These are phyloP conservation scores for Watsonalla binaria DNA, from an alignment of 2,888 invertebrate genomes.

Conservation along the genomic window DNA sequence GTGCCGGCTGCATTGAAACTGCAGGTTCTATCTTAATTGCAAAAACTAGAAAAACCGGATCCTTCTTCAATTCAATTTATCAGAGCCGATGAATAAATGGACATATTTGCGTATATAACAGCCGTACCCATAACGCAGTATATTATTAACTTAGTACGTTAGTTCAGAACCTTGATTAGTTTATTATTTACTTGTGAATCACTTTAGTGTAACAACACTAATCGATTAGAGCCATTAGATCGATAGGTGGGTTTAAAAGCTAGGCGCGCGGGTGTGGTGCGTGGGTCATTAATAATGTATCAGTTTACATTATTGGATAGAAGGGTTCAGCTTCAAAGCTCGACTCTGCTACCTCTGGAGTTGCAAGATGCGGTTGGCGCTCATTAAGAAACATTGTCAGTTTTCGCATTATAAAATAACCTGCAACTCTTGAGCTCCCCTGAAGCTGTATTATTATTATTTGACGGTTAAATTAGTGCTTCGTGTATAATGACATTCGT, in stretches of 20 bases:
- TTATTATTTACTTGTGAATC: constrained; percentile 19
- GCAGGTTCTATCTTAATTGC: constrained; percentile 34
- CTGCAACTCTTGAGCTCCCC: background rate
- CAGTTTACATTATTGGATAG: constrained; percentile 24
- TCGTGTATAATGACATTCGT: constrained; percentile 30
- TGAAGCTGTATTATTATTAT: constrained; percentile 12
- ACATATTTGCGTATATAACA: constrained; percentile 36
- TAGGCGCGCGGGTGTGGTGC: constrained; percentile 22
- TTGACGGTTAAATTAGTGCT: constrained; percentile 20
- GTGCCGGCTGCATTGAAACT: constrained; percentile 38
- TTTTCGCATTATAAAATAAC: constrained; percentile 14
- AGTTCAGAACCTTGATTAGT: constrained; percentile 19
- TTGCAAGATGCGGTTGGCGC: constrained; percentile 16
- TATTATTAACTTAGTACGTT: constrained; percentile 27
- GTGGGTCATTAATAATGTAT: constrained; percentile 34
- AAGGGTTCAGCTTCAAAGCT: constrained; percentile 21
- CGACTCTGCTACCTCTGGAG: constrained; percentile 19
- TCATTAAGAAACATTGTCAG: constrained; percentile 19
- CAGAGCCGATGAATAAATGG: constrained; percentile 41
- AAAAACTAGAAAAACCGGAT: constrained; percentile 39
- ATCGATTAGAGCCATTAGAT: constrained; percentile 27
- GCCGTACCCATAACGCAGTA: constrained; percentile 17
- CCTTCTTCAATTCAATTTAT: constrained; percentile 43
- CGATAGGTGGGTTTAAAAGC: constrained; percentile 20
- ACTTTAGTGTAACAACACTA: constrained; percentile 19